phyloP scores from a whole-genome alignment of 2,797 vertebrate genomes.

The Florisuga fusca region DNA sequence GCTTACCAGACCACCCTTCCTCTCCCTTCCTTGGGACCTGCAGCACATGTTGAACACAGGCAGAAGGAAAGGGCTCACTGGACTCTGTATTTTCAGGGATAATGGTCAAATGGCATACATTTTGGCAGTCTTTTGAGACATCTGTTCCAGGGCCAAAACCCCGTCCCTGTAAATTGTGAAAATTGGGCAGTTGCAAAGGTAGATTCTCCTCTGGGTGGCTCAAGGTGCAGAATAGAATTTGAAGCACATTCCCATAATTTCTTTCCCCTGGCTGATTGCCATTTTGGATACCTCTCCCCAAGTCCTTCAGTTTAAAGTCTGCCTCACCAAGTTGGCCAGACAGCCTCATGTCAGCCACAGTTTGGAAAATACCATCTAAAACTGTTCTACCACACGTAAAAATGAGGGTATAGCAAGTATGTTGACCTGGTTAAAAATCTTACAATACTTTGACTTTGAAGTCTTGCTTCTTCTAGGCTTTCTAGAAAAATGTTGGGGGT shows the following conservation, averaged over 20 bases:
- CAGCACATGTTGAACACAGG: background rate
- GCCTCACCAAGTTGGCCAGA: too few species aligned
- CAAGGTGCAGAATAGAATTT: background rate
- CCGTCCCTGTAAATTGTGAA: background rate
- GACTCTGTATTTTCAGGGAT: background rate
- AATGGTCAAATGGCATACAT: background rate
- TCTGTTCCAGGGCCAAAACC: background rate
- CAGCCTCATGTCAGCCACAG: background rate
- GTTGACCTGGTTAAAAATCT: background rate
- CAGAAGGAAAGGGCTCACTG: background rate
- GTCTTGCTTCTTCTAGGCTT: background rate
- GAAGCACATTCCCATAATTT: slow-evolving; percentile 32
- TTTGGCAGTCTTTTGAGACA: background rate
- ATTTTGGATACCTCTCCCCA: too few species aligned
- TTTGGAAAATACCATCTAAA: background rate
- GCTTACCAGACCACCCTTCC: background rate
- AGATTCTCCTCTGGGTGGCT: background rate
- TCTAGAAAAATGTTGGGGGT: background rate
- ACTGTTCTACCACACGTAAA: background rate
- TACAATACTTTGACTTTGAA: background rate
- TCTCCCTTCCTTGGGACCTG: background rate
- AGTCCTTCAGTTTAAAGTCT: too few species aligned
- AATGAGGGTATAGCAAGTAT: background rate
- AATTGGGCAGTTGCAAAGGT: background rate
- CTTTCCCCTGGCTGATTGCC: background rate